Evolutionary conservation across 2,113 vertebrate species (phyloP).

Genomic region (Puffinus mauretanicus): DNA sequence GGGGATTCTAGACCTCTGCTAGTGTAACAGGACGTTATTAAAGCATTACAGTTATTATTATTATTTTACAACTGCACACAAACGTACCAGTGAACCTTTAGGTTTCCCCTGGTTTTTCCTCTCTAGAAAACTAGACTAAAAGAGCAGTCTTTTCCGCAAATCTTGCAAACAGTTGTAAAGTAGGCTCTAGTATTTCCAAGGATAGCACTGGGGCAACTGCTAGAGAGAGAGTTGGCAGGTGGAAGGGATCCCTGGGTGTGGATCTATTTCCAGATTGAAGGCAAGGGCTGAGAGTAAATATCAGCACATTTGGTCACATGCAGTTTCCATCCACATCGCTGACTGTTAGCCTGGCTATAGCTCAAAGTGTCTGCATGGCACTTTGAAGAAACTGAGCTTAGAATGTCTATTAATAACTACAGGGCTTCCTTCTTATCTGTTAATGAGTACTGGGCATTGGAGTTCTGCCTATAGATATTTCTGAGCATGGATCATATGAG

Average conservation of each 20-base stretch:
- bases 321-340: background rate
- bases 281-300: background rate
- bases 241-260: background rate
- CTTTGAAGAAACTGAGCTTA: background rate
- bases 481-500: rapidly evolving
- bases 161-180: background rate
- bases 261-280: background rate
- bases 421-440: background rate
- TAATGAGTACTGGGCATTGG: background rate
- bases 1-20: background rate
- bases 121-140: background rate
- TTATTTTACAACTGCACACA: background rate
- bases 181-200: background rate
- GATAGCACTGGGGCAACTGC: background rate
- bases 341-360: background rate
- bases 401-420: rapidly evolving
- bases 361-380: background rate
- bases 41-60: background rate
- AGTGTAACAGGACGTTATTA: background rate
- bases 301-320: rapidly evolving
- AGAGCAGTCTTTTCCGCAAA: background rate
- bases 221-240: background rate
- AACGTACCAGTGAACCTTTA: background rate
- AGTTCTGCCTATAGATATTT: background rate
- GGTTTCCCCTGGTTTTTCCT: background rate